Evolutionary conservation across 2,797 vertebrate species (phyloP).

Genomic region (Caiman crocodilus): DNA sequence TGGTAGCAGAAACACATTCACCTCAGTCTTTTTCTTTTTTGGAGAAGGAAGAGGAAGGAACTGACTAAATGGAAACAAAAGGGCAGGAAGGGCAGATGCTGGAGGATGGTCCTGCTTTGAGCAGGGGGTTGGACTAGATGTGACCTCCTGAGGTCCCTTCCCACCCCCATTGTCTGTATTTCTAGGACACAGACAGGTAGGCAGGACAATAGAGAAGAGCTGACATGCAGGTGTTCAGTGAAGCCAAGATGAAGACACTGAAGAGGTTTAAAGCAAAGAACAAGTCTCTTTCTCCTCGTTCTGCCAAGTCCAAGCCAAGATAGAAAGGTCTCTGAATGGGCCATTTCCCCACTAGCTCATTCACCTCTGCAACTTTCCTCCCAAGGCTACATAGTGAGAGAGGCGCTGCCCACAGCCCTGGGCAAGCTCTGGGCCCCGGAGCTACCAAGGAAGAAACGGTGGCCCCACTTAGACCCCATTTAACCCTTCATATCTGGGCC

Average conservation of each 20-base stretch:
- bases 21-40: constrained; percentile 8
- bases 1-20: neutral
- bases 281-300: neutral
- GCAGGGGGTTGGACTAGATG: too few relatives aligned
- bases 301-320: too few relatives aligned
- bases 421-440: neutral
- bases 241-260: neutral
- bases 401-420: neutral
- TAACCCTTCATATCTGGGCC: neutral
- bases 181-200: too few relatives aligned
- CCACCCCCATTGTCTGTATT: too few relatives aligned
- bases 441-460: neutral
- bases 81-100: neutral
- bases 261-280: neutral
- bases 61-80: neutral
- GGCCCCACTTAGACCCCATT: neutral
- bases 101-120: too few relatives aligned
- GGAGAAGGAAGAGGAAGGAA: neutral
- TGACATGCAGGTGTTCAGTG: neutral
- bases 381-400: neutral
- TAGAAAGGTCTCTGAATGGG: neutral
- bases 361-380: neutral
- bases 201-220: neutral
- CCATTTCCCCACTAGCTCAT: neutral
- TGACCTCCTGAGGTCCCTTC: too few relatives aligned